Percentiles rank a stretch among this genome's conserved stretches.
These are phyloP conservation scores for Phyllostomus hastatus DNA, from an alignment of 2,113 vertebrate genomes.

Conservation along the genomic window DNA sequence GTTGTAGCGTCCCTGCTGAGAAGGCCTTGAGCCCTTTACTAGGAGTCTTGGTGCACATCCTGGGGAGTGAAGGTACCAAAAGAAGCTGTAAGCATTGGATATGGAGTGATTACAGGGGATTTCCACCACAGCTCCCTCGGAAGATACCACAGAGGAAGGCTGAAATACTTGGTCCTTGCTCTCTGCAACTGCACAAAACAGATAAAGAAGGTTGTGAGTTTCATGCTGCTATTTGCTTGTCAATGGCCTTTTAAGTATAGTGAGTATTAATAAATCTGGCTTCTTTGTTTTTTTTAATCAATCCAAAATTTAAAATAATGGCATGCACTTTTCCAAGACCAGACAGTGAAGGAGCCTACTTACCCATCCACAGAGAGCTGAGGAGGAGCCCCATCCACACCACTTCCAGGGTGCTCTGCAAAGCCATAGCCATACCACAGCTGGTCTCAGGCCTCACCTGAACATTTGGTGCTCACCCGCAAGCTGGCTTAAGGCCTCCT, in stretches of 20 bases:
- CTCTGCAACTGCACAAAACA: conserved; percentile 26
- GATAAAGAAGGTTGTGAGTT: not conserved
- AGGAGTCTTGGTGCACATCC: not conserved
- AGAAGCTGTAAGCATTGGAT: not conserved
- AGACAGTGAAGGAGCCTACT: not conserved
- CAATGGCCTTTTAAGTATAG: not conserved
- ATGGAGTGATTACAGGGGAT: conserved; percentile 45
- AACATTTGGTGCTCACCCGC: not conserved
- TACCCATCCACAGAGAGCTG: not conserved
- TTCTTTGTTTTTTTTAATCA: not conserved
- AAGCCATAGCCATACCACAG: not conserved
- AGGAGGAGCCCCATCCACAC: conserved; percentile 20
- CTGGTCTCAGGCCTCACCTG: not conserved
- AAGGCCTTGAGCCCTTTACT: not conserved
- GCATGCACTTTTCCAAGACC: not conserved
- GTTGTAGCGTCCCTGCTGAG: conserved; percentile 35
- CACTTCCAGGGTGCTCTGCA: not conserved
- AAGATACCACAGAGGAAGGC: not conserved
- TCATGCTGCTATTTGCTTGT: not conserved
- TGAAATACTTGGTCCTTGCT: conserved; percentile 46
- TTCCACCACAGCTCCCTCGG: not conserved
- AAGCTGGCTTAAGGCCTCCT: not conserved
- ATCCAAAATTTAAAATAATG: not conserved
- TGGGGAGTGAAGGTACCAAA: conserved; percentile 22
- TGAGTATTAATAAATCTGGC: not conserved